These are phyloP conservation scores for Hermaeophaga mercurialis DNA, from an alignment of 2,888 invertebrate genomes.

Conservation along the genomic window DNA sequence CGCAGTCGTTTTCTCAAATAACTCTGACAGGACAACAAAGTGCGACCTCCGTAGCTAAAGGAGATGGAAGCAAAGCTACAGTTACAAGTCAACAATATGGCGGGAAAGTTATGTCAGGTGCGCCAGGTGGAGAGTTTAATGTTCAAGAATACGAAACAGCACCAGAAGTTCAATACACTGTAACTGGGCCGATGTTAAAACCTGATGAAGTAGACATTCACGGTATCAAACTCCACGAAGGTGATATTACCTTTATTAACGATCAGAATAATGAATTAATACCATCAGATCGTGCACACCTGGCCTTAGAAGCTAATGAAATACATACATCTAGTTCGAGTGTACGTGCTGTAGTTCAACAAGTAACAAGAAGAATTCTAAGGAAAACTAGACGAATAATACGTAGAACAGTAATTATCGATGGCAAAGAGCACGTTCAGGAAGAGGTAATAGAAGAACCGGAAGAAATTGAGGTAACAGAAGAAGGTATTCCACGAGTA, in stretches of 20 bases:
- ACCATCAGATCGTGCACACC: conserved; percentile 43
- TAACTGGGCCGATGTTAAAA: conserved; percentile 64
- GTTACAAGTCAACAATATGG: conserved; percentile 68
- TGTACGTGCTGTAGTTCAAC: conserved; percentile 80
- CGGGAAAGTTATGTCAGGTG: conserved; percentile 66
- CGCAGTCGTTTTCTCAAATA: conserved; percentile 61
- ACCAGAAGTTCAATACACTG: conserved; percentile 64
- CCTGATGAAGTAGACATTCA: conserved; percentile 55
- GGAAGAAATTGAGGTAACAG: conserved; percentile 73
- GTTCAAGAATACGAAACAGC: conserved; percentile 70
- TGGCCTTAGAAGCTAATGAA: conserved; percentile 50
- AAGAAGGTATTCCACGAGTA: conserved; percentile 74
- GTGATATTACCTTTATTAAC: conserved; percentile 56
- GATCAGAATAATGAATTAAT: conserved; percentile 48
- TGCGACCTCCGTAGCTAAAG: conserved; percentile 63
- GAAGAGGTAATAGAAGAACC: conserved; percentile 88
- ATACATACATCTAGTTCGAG: conserved; percentile 70
- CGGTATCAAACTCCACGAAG: conserved; percentile 55
- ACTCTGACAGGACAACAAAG: conserved; percentile 70
- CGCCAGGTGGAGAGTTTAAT: conserved; percentile 68
- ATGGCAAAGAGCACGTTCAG: conserved; percentile 82
- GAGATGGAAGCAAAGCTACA: conserved; percentile 68
- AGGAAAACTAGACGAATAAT: conserved; percentile 77
- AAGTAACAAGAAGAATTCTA: conserved; percentile 79
- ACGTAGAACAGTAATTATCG: conserved; percentile 75